Evolutionary conservation across 2,113 vertebrate genomes (phyloP).

Genomic region (Xenus cinereus): DNA sequence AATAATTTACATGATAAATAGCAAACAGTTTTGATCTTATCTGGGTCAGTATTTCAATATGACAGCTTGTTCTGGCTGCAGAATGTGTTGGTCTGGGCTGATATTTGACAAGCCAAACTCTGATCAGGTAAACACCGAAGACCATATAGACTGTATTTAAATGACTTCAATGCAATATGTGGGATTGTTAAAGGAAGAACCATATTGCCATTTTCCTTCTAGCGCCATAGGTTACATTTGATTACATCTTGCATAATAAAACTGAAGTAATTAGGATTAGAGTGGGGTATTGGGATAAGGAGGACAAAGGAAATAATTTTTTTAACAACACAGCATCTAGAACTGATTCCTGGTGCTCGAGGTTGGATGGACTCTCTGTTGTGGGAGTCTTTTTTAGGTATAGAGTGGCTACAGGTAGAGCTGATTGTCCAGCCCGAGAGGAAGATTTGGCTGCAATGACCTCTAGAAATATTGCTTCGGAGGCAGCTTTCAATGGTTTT

Average conservation of each 20-base stretch:
- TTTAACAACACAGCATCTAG: background rate
- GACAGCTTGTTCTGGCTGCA: background rate
- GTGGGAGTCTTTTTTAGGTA: background rate
- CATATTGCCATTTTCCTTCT: background rate
- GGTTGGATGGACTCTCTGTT: background rate
- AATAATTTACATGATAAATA: constrained; percentile 6
- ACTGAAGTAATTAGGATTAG: background rate
- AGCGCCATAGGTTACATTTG: background rate
- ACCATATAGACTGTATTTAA: background rate
- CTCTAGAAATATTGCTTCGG: background rate
- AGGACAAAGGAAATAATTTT: background rate
- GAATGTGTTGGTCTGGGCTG: background rate
- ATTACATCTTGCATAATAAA: background rate
- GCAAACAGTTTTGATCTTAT: background rate
- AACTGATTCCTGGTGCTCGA: background rate
- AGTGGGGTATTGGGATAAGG: background rate
- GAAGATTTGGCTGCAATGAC: background rate
- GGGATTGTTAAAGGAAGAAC: background rate
- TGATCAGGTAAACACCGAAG: background rate
- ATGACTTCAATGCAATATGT: accelerated
- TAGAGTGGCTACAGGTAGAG: background rate
- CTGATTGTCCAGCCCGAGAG: accelerated
- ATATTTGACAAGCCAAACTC: background rate
- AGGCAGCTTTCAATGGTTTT: background rate
- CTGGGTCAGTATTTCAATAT: background rate